Conservation (phyloP, 2,113 vertebrate species). For the Atractosteus spatula region DNA sequence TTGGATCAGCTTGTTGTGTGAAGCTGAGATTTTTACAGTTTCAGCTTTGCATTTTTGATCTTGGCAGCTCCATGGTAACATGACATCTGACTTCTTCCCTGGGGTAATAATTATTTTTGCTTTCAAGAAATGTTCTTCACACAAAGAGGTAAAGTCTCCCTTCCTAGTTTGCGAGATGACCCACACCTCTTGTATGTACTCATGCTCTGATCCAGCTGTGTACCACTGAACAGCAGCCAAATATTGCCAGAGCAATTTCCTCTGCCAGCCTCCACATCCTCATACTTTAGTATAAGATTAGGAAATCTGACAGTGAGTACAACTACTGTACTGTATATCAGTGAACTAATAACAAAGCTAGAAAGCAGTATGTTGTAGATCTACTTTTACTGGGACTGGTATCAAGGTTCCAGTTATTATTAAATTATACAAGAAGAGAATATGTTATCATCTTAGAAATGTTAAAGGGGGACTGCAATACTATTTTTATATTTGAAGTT, state of each 20-base stretch:
- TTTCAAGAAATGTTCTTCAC: background rate
- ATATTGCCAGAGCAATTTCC: background rate
- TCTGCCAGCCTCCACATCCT: background rate
- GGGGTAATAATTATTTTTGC: constrained; percentile 1
- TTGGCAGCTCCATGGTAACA: background rate
- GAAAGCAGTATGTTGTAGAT: too few relatives aligned
- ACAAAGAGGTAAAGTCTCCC: background rate
- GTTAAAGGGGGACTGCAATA: too few relatives aligned
- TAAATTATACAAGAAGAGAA: too few relatives aligned
- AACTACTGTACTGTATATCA: background rate
- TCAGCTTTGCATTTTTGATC: background rate
- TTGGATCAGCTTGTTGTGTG: too few relatives aligned
- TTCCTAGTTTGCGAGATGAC: background rate
- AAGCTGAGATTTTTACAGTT: background rate
- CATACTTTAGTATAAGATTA: background rate
- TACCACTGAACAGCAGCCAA: background rate
- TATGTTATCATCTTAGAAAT: too few relatives aligned
- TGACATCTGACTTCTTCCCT: background rate
- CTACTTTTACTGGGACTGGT: too few relatives aligned
- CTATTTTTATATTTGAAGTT: too few relatives aligned
- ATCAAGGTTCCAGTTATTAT: too few relatives aligned
- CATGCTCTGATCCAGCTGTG: background rate
- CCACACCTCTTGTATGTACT: background rate
- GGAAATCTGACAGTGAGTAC: background rate
- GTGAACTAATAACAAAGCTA: background rate